These are phyloP conservation scores for Leptestheria dahalacensis DNA, from an alignment of 1,140 invertebrate species.

Conservation along the genomic window DNA sequence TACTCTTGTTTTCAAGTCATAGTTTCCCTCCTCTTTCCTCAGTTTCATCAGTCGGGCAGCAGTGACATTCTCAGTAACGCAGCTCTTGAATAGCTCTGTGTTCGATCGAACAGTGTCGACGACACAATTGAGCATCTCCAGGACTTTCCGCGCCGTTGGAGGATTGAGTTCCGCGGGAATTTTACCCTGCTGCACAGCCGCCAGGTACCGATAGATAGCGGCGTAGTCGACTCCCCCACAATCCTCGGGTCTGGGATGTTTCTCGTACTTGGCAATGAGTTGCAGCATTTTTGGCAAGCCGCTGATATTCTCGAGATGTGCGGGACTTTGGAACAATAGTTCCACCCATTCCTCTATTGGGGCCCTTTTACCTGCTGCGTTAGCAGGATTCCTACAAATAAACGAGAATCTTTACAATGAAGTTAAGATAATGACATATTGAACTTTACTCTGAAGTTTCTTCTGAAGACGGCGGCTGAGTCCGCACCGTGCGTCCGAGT, in stretches of 20 bases:
- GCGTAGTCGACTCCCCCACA: slow-evolving; percentile 1
- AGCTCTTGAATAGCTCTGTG: not conserved
- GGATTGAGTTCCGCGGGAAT: not conserved
- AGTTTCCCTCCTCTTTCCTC: not conserved
- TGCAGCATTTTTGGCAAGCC: not conserved
- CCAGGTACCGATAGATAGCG: slow-evolving; percentile 4
- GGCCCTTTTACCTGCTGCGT: not conserved
- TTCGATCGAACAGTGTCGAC: not conserved
- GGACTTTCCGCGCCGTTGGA: not conserved
- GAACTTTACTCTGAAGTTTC: too few species aligned
- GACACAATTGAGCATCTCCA: not conserved
- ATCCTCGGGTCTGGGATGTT: not conserved
- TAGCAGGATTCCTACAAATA: too few species aligned
- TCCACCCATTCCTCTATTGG: not conserved
- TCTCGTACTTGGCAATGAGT: slow-evolving; percentile 1
- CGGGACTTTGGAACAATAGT: not conserved
- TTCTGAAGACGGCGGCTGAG: too few species aligned
- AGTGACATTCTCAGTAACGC: not conserved
- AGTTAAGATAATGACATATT: too few species aligned
- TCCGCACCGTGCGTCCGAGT: not conserved
- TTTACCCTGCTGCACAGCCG: not conserved
- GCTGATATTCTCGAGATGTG: not conserved
- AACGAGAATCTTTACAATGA: too few species aligned
- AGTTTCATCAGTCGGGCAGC: not conserved
- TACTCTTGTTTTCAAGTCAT: not conserved